Evolutionary conservation across 2,113 vertebrate species (phyloP), one percentile per base, ranked within the genome.

Genomic region (Gobio gobio): DNA sequence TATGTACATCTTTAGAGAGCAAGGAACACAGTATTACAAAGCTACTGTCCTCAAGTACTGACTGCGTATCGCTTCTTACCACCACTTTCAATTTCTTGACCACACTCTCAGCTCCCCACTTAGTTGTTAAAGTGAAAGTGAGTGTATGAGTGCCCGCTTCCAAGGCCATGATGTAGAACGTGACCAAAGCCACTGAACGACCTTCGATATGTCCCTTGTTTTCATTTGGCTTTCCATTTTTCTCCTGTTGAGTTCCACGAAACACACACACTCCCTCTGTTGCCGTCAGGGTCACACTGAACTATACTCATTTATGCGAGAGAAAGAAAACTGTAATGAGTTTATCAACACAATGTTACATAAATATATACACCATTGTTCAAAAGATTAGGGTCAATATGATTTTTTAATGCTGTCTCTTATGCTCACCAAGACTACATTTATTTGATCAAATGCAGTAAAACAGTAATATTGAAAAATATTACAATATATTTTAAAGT

Each of bases 41-140:
- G 54, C 20, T 22, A 56, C 54, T 20, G 54, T 70, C 8, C 1
- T 68, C 16, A 20, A 68, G 64, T 10, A 47, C 43, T 49, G 45
- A 74, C 43, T 74, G 70, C 13, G 0, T 43, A n/a, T n/a, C 22
- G 26, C 9, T 0, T 59, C 94, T 94, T 94, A 99, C 97, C 96
- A 96, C 92, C 0, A 99, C 97, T n/a, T 93, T 91, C 3, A 99
- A 90, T 5, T 89, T 96, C 94, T 96, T 97, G 36, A 97, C 85
- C 4, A 97, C 47, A 51, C 63, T 92, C 87, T 97, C 96, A 3
- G 1, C 87, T 26, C 88, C 86, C 0, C 43, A 0, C 0, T 0
- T 9, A 5, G 91, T 93, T 64, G 64, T 86, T 78, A 99, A 76
- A 0, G 95, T 96, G 45, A 99, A 98, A 89, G 89, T 97, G 90